These are phyloP conservation scores for Rhea americana DNA, from an alignment of 2,113 vertebrate species.

Conservation along the genomic window DNA sequence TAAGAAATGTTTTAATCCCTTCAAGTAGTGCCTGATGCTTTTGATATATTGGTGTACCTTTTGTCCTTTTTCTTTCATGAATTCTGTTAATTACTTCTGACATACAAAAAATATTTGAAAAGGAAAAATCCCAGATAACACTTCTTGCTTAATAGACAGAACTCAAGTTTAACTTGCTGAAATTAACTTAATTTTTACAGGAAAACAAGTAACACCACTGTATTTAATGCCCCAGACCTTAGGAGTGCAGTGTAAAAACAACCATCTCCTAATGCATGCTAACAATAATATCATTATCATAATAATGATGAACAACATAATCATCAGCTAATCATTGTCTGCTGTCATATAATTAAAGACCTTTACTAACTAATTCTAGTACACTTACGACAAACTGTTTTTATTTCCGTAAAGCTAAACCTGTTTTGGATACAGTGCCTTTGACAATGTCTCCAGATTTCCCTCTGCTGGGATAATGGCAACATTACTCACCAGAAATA, in stretches of 20 bases:
- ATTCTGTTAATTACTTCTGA: background rate
- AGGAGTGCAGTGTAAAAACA: background rate
- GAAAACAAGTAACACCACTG: background rate
- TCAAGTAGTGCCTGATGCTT: background rate
- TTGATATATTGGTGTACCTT: background rate
- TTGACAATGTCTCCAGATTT: constrained; percentile 36
- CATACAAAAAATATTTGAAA: background rate
- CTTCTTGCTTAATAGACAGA: background rate
- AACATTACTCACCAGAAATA: background rate
- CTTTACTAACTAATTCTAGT: background rate
- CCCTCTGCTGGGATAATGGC: constrained; percentile 32
- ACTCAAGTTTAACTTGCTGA: background rate
- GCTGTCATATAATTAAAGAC: background rate
- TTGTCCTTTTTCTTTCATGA: background rate
- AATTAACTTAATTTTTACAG: background rate
- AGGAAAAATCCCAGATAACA: background rate
- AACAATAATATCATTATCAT: background rate
- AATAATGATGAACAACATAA: too few relatives aligned
- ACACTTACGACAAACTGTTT: background rate
- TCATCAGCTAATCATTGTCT: background rate
- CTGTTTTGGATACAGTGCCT: background rate
- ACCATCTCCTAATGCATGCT: background rate
- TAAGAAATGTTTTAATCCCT: background rate
- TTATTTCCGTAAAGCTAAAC: background rate
- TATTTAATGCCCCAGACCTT: background rate